Percentiles rank a stretch among this genome's conserved stretches.
phyloP scores from a whole-genome alignment of 2,888 invertebrate species.

The Odontomyia ornata region DNA sequence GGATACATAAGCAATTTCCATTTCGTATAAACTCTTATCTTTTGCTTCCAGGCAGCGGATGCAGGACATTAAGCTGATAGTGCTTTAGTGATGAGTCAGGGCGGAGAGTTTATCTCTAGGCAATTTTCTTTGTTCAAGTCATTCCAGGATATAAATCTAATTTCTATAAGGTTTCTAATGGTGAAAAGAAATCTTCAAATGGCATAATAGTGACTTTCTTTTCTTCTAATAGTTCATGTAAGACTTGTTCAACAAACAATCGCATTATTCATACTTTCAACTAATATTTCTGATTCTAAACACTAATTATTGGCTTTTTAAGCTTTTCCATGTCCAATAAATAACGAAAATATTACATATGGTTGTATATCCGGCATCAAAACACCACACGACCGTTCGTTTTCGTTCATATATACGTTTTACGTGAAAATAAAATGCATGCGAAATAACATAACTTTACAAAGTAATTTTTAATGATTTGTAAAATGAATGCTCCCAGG shows the following conservation, averaged over 20 bases:
- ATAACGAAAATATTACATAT: background rate
- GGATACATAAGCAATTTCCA: background rate
- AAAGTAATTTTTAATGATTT: constrained; percentile 41
- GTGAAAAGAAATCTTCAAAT: no score
- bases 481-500: constrained; percentile 38
- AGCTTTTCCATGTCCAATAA: background rate
- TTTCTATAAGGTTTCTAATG: no score
- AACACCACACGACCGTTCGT: no score
- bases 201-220: no score
- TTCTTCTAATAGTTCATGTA: no score
- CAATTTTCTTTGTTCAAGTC: background rate
- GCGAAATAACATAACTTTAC: constrained; percentile 26
- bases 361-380: background rate
- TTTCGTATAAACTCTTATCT: background rate
- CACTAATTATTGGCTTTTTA: no score
- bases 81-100: background rate
- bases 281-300: no score
- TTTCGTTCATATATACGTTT: no score
- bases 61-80: background rate
- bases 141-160: no score
- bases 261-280: no score
- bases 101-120: background rate
- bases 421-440: background rate
- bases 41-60: background rate
- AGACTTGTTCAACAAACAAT: no score